phyloP scores from a whole-genome alignment of 2,113 vertebrate genomes.

The Fregata magnificens region DNA sequence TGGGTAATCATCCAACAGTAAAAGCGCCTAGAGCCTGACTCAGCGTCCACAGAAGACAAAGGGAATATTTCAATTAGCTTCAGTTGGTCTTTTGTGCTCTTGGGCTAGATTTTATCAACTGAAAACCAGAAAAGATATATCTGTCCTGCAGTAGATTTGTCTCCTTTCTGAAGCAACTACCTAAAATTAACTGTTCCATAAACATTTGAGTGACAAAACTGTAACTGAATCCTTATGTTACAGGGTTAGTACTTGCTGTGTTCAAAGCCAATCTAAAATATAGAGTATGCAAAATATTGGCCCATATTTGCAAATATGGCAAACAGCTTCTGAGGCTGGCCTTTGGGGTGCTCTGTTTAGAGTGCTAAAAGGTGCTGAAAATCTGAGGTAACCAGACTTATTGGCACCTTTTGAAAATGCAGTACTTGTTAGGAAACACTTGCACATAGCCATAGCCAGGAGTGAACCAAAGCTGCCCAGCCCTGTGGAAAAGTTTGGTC shows the following conservation, averaged over 20 bases:
- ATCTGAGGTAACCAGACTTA: neutral
- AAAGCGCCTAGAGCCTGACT: neutral
- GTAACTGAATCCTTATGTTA: neutral
- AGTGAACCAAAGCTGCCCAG: neutral
- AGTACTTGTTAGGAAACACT: neutral
- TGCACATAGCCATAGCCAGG: neutral
- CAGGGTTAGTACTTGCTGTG: neutral
- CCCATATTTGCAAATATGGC: neutral
- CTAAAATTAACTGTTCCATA: neutral
- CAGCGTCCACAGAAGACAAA: neutral
- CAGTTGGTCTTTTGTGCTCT: neutral
- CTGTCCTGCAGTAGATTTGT: neutral
- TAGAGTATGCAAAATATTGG: neutral
- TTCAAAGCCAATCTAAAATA: neutral
- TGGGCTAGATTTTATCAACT: neutral
- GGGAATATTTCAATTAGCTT: neutral
- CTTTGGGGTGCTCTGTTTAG: neutral
- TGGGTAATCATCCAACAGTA: neutral
- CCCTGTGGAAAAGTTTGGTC: neutral
- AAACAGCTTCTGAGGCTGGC: neutral
- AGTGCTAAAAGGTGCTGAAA: neutral
- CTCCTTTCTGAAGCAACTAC: neutral
- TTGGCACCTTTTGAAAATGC: neutral
- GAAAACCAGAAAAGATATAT: neutral
- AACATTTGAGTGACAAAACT: neutral